Conservation (phyloP, 2,888 invertebrate genomes). For the Lapara coniferarum region DNA sequence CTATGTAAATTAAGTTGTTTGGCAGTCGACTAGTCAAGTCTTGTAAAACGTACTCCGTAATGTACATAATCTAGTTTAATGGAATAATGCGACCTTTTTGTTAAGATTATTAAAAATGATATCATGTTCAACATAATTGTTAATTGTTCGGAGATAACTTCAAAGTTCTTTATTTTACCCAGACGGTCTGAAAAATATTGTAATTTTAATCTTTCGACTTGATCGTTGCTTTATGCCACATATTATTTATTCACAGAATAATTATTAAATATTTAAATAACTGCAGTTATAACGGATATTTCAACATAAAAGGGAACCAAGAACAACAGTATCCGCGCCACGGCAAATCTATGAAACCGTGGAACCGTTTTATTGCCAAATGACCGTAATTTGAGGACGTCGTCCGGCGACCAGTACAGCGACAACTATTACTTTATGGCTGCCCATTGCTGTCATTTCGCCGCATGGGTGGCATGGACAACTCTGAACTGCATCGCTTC, state of each 20-base stretch:
- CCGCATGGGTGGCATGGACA: conserved; percentile 48
- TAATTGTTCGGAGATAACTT: neutral
- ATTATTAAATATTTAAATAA: too few relatives aligned
- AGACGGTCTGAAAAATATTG: too few relatives aligned
- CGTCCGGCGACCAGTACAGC: conserved; percentile 25
- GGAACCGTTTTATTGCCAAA: conserved; percentile 47
- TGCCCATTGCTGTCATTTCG: conserved; percentile 43
- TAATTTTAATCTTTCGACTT: neutral
- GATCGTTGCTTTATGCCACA: too few relatives aligned
- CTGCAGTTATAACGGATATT: conserved; percentile 30
- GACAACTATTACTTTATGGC: conserved; percentile 40
- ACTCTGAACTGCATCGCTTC: conserved; percentile 2
- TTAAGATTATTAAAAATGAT: conserved; percentile 1
- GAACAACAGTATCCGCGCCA: conserved; percentile 40
- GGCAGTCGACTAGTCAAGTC: conserved; percentile 33
- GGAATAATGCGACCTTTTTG: neutral
- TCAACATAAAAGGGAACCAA: conserved; percentile 42
- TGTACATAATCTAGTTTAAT: conserved; percentile 3
- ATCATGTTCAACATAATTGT: neutral
- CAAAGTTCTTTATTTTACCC: neutral
- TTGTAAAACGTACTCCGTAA: neutral
- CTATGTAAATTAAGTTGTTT: conserved; percentile 24
- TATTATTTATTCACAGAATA: too few relatives aligned
- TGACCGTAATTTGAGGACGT: conserved; percentile 47
- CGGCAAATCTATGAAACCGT: conserved; percentile 45